phyloP scores from a whole-genome alignment of 2,888 invertebrate species.

The Icerya purchasi region DNA sequence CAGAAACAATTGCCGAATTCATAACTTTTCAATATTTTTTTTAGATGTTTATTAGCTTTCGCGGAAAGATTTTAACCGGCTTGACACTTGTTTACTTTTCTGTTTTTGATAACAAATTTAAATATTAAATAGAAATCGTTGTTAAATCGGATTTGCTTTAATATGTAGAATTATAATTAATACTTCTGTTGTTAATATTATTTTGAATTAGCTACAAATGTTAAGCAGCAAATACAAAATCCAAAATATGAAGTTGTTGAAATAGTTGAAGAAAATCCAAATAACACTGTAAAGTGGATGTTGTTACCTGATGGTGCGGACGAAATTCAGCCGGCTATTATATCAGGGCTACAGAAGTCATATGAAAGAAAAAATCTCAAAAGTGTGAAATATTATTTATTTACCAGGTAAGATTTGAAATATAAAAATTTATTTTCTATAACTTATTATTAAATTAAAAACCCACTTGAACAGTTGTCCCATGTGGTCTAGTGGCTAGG shows the following conservation, averaged over 20 bases:
- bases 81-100: no score
- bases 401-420: slow-evolving; percentile 17
- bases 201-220: no score
- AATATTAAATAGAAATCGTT: no score
- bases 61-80: no score
- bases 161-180: no score
- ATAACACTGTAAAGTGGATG: slow-evolving; percentile 20
- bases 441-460: neutral
- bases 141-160: no score
- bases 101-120: no score
- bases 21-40: no score
- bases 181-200: no score
- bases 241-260: slow-evolving; percentile 8
- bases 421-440: slow-evolving; percentile 7
- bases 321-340: slow-evolving; percentile 20
- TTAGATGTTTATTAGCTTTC: no score
- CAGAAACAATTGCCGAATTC: no score
- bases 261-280: slow-evolving; percentile 6
- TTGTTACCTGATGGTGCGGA: slow-evolving; percentile 20
- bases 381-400: slow-evolving; percentile 19
- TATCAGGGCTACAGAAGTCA: slow-evolving; percentile 17
- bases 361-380: slow-evolving; percentile 13
- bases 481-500: slow-evolving; percentile 14
- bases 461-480: neutral
- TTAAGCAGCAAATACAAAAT: no score